Evolutionary conservation across 2,797 vertebrate genomes (phyloP).

Genomic region (Lacerta bilineata): DNA sequence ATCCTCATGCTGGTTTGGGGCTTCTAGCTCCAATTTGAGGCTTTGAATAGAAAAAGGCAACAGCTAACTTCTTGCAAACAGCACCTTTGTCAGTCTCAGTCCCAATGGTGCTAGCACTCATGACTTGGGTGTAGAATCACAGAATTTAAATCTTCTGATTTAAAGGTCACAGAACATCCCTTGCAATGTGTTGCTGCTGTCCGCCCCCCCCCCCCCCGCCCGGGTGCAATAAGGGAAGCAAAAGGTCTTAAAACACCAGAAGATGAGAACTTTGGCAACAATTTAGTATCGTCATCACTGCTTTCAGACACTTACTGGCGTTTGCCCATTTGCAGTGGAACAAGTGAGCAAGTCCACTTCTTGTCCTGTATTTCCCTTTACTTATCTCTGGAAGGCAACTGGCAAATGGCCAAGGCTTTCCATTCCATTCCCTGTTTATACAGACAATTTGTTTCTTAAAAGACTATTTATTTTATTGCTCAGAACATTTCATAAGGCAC

Average conservation of each 20-base stretch:
- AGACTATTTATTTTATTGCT: slow-evolving; percentile 65
- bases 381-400: slow-evolving; percentile 37
- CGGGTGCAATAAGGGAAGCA: not conserved
- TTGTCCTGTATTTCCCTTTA: slow-evolving; percentile 40
- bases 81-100: not conserved
- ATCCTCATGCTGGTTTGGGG: not conserved
- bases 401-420: slow-evolving; percentile 23
- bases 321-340: slow-evolving; percentile 22
- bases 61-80: not conserved
- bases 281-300: not conserved
- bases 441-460: slow-evolving; percentile 61
- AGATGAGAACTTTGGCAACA: not conserved
- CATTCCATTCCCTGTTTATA: slow-evolving; percentile 58
- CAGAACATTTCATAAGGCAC: slow-evolving; percentile 67
- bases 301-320: not conserved
- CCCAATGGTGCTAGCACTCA: not conserved
- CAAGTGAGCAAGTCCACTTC: not conserved
- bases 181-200: not conserved
- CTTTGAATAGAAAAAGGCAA: not conserved
- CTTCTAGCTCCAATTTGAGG: not conserved
- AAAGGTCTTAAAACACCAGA: not conserved
- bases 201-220: too few species aligned
- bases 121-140: not conserved
- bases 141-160: not conserved
- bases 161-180: not conserved